Percentiles rank a stretch among this genome's conserved stretches.
phyloP scores from a whole-genome alignment of 2,797 vertebrate genomes.

The Phataginus tricuspis region DNA sequence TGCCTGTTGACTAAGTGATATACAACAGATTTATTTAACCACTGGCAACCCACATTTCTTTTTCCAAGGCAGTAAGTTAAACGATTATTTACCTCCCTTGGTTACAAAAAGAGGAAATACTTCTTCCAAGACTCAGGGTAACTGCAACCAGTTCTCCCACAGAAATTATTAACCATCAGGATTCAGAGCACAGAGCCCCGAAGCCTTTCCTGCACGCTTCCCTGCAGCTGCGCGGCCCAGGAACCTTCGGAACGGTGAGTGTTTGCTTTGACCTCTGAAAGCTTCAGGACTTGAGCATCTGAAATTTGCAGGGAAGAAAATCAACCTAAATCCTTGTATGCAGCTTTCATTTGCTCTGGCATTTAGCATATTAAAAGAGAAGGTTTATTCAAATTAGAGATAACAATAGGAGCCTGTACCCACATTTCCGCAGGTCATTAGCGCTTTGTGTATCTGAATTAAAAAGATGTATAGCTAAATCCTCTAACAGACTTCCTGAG shows the following conservation, averaged over 20 bases:
- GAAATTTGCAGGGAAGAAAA: conserved; percentile 41
- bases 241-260: conserved; percentile 58
- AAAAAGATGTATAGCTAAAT: conserved; percentile 52
- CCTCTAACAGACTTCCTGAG: background rate
- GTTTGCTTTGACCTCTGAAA: background rate
- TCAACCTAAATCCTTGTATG: conserved; percentile 36
- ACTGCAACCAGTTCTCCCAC: conserved; percentile 60
- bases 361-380: conserved; percentile 51
- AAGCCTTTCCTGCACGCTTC: background rate
- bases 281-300: background rate
- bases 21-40: conserved; percentile 64
- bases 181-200: conserved; percentile 56
- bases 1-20: conserved; percentile 64
- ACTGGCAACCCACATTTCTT: conserved; percentile 74
- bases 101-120: conserved; percentile 81
- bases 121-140: conserved; percentile 75
- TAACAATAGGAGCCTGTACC: conserved; percentile 28
- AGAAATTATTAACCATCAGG: conserved; percentile 59
- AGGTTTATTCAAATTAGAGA: conserved; percentile 54
- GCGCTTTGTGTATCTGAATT: conserved; percentile 58
- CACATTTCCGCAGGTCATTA: conserved; percentile 58
- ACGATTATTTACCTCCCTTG: conserved; percentile 65
- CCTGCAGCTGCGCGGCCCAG: background rate
- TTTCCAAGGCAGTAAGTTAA: conserved; percentile 68
- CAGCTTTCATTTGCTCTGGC: conserved; percentile 48